Evolutionary conservation across 2,113 vertebrate genomes (phyloP).

Genomic region (Notechis scutatus): DNA sequence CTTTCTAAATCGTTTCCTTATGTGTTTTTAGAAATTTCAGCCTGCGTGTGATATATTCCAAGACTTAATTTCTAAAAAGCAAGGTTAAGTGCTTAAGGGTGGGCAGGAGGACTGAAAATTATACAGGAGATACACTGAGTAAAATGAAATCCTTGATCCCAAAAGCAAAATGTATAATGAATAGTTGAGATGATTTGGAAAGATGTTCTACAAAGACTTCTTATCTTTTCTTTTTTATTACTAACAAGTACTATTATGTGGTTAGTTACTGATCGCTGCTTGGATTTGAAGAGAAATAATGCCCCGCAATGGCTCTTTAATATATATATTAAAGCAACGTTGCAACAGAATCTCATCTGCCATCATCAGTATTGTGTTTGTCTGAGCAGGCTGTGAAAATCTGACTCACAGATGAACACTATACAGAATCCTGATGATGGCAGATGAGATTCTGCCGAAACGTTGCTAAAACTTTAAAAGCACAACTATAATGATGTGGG

Average conservation of each 20-base stretch:
- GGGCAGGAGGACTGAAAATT: background rate
- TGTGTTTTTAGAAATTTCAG: constrained; percentile 16
- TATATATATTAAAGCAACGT: too few species aligned
- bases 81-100: background rate
- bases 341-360: too few species aligned
- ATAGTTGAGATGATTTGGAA: background rate
- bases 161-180: background rate
- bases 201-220: background rate
- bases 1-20: constrained; percentile 32
- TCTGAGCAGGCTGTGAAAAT: too few species aligned
- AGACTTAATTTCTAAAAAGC: constrained; percentile 11
- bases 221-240: background rate
- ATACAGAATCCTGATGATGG: too few species aligned
- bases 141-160: background rate
- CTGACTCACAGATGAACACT: too few species aligned
- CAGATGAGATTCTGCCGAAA: too few species aligned
- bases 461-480: too few species aligned
- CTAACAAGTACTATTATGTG: background rate
- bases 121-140: background rate
- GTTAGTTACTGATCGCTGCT: background rate
- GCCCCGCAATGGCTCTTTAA: background rate
- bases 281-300: background rate
- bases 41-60: constrained; percentile 28
- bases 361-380: too few species aligned
- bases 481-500: too few species aligned